Conservation (phyloP, 2,888 invertebrate genomes). For the Patella pellucida region DNA sequence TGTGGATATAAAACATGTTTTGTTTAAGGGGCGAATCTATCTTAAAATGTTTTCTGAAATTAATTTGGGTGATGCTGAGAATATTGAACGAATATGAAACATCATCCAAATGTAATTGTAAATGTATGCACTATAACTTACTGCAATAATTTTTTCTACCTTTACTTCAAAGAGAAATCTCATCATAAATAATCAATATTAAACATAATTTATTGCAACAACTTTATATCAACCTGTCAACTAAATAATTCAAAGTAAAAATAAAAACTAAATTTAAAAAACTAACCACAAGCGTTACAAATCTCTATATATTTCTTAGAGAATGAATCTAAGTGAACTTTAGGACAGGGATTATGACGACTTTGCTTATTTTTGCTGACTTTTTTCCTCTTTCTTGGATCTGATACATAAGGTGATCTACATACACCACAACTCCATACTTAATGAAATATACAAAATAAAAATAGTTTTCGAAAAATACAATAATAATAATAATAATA, state of each 20-base stretch:
- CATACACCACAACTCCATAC: conserved; percentile 51
- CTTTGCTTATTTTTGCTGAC: conserved; percentile 39
- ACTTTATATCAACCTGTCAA: not conserved
- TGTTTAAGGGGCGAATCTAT: not conserved
- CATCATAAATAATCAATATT: not conserved
- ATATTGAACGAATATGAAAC: too few relatives aligned
- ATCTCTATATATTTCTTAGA: conserved; percentile 46
- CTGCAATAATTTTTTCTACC: not conserved
- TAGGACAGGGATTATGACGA: conserved; percentile 49
- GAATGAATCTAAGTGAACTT: conserved; percentile 40
- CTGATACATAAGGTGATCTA: conserved; percentile 56
- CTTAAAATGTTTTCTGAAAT: not conserved
- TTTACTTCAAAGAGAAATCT: not conserved
- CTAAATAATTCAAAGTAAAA: not conserved
- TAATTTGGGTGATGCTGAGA: too few relatives aligned
- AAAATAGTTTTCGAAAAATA: too few relatives aligned
- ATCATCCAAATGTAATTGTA: too few relatives aligned
- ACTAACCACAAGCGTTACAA: conserved; percentile 60
- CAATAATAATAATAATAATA: too few relatives aligned
- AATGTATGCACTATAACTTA: too few relatives aligned
- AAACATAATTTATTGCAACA: not conserved
- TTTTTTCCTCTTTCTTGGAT: conserved; percentile 37
- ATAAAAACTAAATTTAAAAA: not conserved
- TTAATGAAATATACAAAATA: too few relatives aligned
- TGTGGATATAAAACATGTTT: conserved; percentile 23